Conservation (phyloP, 2,113 vertebrate genomes). For the Cisticola juncidis region DNA sequence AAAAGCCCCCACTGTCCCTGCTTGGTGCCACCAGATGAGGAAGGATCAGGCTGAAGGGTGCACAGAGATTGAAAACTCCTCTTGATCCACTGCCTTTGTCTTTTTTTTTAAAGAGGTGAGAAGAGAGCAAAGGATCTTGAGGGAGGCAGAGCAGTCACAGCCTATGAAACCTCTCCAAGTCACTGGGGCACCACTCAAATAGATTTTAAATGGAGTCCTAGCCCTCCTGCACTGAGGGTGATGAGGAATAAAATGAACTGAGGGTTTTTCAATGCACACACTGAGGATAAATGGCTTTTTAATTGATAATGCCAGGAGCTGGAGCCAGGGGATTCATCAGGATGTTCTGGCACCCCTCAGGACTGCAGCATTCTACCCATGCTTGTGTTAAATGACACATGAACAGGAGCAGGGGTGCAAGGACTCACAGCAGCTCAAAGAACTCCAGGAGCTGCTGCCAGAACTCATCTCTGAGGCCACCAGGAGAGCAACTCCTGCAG, state of each 20-base stretch:
- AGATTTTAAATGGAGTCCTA: not conserved
- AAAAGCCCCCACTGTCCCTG: not conserved
- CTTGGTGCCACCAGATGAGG: not conserved
- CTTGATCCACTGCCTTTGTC: not conserved
- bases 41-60: not conserved
- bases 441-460: not conserved
- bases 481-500: not conserved
- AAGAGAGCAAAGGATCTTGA: not conserved
- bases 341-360: not conserved
- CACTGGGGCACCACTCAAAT: not conserved
- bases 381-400: not conserved
- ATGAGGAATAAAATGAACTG: not conserved
- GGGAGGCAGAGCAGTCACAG: not conserved
- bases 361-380: not conserved
- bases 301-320: not conserved
- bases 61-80: not conserved
- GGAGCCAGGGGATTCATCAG: constrained; percentile 23
- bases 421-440: not conserved
- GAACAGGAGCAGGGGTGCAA: not conserved
- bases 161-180: not conserved
- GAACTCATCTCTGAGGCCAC: not conserved
- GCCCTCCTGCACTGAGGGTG: not conserved
- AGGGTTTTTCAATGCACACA: not conserved
- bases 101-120: not conserved
- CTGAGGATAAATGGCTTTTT: constrained; percentile 35